Evolutionary conservation across 2,888 invertebrate genomes (phyloP), one percentile per base, ranked within the genome.

Genomic region (Mythimna lalbum): DNA sequence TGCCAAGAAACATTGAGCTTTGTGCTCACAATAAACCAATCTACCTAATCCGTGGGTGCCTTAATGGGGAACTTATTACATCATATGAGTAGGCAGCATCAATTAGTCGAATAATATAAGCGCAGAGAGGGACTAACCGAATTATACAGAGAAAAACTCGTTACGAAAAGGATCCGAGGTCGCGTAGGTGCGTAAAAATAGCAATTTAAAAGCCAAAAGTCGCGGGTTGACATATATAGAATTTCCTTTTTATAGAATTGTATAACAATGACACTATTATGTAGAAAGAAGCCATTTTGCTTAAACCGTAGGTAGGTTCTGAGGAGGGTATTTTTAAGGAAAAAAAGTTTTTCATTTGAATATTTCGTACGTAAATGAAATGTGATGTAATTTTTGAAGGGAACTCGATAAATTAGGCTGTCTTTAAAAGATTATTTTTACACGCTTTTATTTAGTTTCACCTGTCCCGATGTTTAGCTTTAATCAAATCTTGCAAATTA

Each of bases 261-360:
- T 73, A 50, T 60, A 52, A 63, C n/a, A 63, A 79, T 78, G 39
- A 63, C 39, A 66, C 60, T 21, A 50, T 76, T 69, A 63, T 61
- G 49, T 64, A 43, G 73, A 59, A 71, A 31, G 23, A 49, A 52
- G 47, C 21, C 57, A 21, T 55, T 55, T 31, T 55, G 31, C 7
- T 2, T 39, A 56, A 63, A 12, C 21, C 49, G 53, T 72, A 33
- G 52, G 56, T 33, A 19, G n/a, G 4, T 75, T 47, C 53, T n/a
- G 21, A 60, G 49, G 27, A 53, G 6, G 43, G 49, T 56, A 27
- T 62, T 17, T 72, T 71, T 70, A 64, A 5, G 33, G 23, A 14
- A 65, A 55, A 50, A 7, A 43, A 14, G 1, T 1, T 14, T 39
- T 33, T 36, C 14, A 36, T 47, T 9, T 33, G 7, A 31, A 53